Percentiles rank a stretch among this genome's conserved stretches.
Evolutionary conservation across 2,888 invertebrate genomes (phyloP).

Genomic region (Gari tellinella): DNA sequence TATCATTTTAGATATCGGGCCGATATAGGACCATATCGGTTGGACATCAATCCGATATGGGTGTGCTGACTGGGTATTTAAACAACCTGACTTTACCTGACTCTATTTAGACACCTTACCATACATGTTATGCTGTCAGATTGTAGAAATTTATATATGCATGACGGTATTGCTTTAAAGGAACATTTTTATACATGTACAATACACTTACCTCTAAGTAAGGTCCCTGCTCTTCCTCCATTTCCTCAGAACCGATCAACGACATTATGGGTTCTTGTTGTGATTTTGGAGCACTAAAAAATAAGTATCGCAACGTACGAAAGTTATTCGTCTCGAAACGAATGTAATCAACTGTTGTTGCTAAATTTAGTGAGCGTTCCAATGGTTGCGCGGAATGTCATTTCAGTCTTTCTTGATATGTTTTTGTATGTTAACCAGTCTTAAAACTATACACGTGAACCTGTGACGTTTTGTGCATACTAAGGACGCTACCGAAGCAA

Average conservation of each 20-base stretch:
- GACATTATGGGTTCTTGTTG: slow-evolving; percentile 74
- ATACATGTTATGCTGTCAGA: no score
- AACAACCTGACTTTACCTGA: no score
- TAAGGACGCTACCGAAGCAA: slow-evolving; percentile 61
- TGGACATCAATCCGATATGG: no score
- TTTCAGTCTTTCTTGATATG: no score
- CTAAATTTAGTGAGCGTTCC: slow-evolving; percentile 23
- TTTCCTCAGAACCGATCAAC: slow-evolving; percentile 82
- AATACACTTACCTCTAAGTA: slow-evolving; percentile 81
- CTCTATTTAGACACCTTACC: no score
- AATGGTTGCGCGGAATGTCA: slow-evolving; percentile 3
- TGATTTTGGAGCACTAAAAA: neutral
- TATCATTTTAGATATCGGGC: no score
- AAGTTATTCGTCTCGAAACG: slow-evolving; percentile 13
- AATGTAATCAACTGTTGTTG: slow-evolving; percentile 50
- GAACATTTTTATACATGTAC: no score
- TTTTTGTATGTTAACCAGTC: slow-evolving; percentile 17
- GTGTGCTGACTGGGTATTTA: no score
- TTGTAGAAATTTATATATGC: no score
- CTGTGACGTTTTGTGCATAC: slow-evolving; percentile 62
- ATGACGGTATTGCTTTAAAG: no score
- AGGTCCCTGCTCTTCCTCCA: slow-evolving; percentile 83
- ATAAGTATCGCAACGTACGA: neutral
- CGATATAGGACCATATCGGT: no score
- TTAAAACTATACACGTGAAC: slow-evolving; percentile 8